Percentiles rank a stretch among this genome's conserved stretches.
These are phyloP conservation scores for Pogona vitticeps DNA, from an alignment of 2,113 vertebrate species.

Conservation along the genomic window DNA sequence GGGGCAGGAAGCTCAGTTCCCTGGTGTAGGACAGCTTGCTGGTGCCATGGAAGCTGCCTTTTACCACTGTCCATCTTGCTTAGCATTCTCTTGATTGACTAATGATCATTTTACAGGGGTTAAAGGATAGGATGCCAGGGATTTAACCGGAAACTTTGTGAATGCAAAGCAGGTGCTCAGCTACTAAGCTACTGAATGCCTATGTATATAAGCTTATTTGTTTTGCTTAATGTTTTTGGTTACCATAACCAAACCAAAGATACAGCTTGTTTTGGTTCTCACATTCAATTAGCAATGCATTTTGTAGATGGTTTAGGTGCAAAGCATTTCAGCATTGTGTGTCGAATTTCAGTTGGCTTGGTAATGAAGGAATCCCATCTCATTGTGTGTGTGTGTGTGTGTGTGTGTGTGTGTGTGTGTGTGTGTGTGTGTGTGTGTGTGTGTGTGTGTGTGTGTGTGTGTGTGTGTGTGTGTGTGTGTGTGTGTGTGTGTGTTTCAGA, in stretches of 20 bases:
- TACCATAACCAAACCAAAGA: background rate
- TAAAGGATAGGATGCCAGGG: background rate
- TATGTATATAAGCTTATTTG: no score
- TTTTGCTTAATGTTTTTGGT: no score
- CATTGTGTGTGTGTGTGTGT: no score
- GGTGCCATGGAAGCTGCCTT: background rate
- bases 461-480: no score
- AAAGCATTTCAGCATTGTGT: background rate
- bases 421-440: no score
- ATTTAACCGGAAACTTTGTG: background rate
- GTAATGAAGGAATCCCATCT: no score
- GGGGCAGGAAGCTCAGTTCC: background rate
- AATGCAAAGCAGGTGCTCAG: background rate
- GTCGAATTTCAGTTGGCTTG: background rate
- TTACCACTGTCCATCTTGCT: background rate
- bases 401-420: no score
- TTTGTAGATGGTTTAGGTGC: background rate
- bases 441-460: no score
- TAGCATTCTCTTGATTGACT: background rate
- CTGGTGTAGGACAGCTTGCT: background rate
- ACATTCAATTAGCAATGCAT: background rate
- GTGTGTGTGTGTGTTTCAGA: background rate
- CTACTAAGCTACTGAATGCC: background rate
- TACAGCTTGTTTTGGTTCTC: background rate
- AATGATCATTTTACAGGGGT: background rate